Base-by-base conservation (phyloP, 2,113 vertebrate genomes). In the Lamprologus speciosus region DNA sequence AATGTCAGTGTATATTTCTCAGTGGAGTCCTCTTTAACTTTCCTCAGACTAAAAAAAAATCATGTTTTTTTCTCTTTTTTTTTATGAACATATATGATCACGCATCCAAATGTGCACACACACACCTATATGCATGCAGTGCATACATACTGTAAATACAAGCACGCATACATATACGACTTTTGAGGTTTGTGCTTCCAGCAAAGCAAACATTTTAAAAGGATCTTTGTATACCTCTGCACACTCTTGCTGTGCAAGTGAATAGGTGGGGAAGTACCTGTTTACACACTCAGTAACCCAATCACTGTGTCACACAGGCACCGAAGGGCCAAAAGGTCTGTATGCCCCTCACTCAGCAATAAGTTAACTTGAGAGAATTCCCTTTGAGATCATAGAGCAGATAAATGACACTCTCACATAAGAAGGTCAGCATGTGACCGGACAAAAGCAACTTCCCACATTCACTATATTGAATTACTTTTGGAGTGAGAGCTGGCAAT, bases 201-300 rank as follows among this genome's bases (percentile, higher is more conserved):
- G 58, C 80, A 88, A 87, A 90, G 91, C 84, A 88, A 85, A 92
- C 88, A 81, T 85, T 89, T 81, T 87, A 87, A 92, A 89, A 89
- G 86, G 92, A 92, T 88, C 91, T 92, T 94, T 95, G 91, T 92
- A 50, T 70, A 81, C 54, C 17, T 80, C 73, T 81, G 81, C 37
- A 85, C 47, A 84, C 7, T 45, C 40, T 82, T 82, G 87, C 80
- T 70, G 68, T 65, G 84, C 88, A 82, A 87, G 54, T 47, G 80
- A 86, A 81, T 83, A 80, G 87, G 45, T 42, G 81, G 83, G 82
- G 88, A 88, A 92, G 89, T 93, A 91, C 91, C 88, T 90, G 86
- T 94, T 92, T 89, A 90, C 88, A 85, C 82, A 89, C 70, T 80
- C 78, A 84, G 87, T 88, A 91, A 93, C 86, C 88, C 40, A 92